Evolutionary conservation across 1,140 invertebrate genomes (phyloP), one percentile per base, ranked within the genome.

Genomic region (Aethina tumida): DNA sequence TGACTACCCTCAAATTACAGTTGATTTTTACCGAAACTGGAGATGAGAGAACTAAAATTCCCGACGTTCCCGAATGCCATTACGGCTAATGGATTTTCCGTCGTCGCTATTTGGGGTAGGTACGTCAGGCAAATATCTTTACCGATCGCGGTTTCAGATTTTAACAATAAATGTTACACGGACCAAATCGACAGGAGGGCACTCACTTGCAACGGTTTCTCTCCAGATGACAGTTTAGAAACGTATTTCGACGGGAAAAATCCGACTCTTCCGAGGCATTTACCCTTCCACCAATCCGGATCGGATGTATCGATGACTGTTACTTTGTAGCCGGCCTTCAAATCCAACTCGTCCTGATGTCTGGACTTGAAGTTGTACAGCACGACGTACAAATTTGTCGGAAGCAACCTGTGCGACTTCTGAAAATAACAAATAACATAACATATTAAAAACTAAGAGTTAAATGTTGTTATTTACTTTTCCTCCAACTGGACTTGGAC

Each of bases 231-330:
- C 12, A 95, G 65, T 53, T 85, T 82, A 25, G 87, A 88, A 32
- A 93, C 90, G 56, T 95, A 96, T 49, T 91, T 93, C 27, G 89
- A 92, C 1, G 91, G 92, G 57, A 96, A 95, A 63, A 85, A 95
- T 13, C 91, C 92, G n/a, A 84, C 74, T 50, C 81, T 77, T 9
- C 90, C 89, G 34, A 93, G 69, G 53, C 88, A 93, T 64, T 94
- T 94, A 17, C 91, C 92, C 67, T 92, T 85, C 92, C 92, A 97
- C 93, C 93, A 97, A 55, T 96, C 90, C 9, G 83, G 84, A 63
- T 95, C 90, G 0, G 87, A 85, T 18, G 86, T 93, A 55, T 95
- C 91, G 30, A 90, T 91, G 9, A 96, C 91, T 3, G 86, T 94
- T 14, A 96, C 81, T 62, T 93, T 93, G 66, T 91, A 92, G 2